Conservation (phyloP, 2,888 invertebrate species). For the Eupithecia subfuscata region DNA sequence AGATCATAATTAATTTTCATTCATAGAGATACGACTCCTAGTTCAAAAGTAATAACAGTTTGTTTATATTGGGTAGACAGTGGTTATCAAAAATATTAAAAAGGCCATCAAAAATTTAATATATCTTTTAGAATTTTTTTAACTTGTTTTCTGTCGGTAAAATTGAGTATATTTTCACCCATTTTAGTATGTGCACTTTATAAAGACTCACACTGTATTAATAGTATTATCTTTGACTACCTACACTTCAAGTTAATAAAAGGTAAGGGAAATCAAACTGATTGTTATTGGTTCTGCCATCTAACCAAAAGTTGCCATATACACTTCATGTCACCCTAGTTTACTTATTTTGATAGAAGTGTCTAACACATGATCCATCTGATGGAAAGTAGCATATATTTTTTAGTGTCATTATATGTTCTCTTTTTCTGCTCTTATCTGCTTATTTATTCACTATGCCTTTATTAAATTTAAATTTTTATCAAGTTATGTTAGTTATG, state of each 20-base stretch:
- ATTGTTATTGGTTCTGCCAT: conserved; percentile 4
- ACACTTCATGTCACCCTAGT: background rate
- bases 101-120: too few species aligned
- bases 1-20: too few species aligned
- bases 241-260: background rate
- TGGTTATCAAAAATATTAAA: too few species aligned
- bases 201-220: too few species aligned
- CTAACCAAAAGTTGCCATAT: background rate
- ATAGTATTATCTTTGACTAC: too few species aligned
- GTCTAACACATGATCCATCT: background rate
- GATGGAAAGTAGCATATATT: background rate
- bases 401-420: background rate
- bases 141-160: too few species aligned
- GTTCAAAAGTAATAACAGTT: too few species aligned
- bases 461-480: background rate
- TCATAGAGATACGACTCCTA: too few species aligned
- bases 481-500: background rate
- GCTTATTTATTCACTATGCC: background rate
- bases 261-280: background rate
- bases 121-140: too few species aligned
- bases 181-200: too few species aligned
- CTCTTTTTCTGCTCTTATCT: background rate
- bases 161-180: too few species aligned
- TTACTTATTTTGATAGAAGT: background rate
- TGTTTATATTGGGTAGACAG: too few species aligned